phyloP scores from a whole-genome alignment of 92 coral and sea anemone species.

The Zoanthus sansibaricus region DNA sequence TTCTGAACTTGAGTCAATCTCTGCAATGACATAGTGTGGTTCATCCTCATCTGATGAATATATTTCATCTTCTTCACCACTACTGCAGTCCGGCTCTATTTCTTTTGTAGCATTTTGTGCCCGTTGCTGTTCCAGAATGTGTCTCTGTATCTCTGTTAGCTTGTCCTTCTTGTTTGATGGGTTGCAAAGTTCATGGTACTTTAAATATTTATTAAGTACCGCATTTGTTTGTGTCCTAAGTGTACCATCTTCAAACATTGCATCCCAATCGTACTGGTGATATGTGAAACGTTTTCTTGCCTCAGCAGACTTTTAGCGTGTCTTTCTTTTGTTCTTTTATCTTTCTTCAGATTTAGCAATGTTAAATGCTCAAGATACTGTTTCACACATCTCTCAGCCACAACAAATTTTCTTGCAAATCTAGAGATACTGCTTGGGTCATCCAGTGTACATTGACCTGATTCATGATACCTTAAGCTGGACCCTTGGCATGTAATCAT shows the following conservation, averaged over 20 bases:
- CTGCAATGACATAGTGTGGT: constrained; percentile 63
- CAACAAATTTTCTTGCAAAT: constrained; percentile 55
- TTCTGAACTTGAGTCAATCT: constrained; percentile 68
- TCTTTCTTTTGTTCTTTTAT: constrained; percentile 61
- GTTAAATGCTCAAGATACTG: constrained; percentile 66
- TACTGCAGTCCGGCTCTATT: constrained; percentile 44
- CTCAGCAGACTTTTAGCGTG: constrained; percentile 49
- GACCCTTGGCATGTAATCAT: constrained; percentile 66
- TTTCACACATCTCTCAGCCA: constrained; percentile 70
- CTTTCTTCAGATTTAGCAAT: constrained; percentile 70
- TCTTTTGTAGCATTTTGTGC: constrained; percentile 47
- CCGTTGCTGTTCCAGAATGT: constrained; percentile 57
- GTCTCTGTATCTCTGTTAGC: constrained; percentile 39
- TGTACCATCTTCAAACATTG: constrained; percentile 47
- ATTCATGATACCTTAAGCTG: constrained; percentile 58
- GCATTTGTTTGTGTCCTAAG: constrained; percentile 39
- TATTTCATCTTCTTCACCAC: constrained; percentile 57
- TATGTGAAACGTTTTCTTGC: constrained; percentile 57
- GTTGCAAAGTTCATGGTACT: constrained; percentile 42
- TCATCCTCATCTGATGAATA: constrained; percentile 59
- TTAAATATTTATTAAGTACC: constrained; percentile 43
- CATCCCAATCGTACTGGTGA: constrained; percentile 50
- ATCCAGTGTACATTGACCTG: constrained; percentile 57
- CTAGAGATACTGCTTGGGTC: constrained; percentile 59
- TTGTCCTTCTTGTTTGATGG: constrained; percentile 45